Percentiles rank a stretch among this genome's conserved stretches.
Conservation (phyloP, 2,113 vertebrate species). For the Daboia siamensis region DNA sequence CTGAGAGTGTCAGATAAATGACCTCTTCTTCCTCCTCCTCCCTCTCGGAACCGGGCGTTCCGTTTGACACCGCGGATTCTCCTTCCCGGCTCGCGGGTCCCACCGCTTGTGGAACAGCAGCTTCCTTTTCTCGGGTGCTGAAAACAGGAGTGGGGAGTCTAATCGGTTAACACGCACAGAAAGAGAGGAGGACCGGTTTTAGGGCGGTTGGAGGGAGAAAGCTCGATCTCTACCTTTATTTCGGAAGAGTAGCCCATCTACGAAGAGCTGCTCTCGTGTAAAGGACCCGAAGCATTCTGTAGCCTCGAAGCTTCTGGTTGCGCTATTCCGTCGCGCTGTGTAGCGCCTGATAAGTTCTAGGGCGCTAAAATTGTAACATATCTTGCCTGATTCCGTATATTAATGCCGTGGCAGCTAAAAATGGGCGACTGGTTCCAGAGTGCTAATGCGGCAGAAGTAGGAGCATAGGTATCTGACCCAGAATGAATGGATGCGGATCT, state of each 20-base stretch:
- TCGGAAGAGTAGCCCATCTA: background rate
- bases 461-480: background rate
- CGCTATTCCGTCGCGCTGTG: background rate
- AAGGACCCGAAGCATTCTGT: background rate
- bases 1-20: constrained; percentile 27
- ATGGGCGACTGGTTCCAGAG: background rate
- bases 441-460: background rate
- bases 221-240: background rate
- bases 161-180: background rate
- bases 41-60: background rate
- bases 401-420: background rate
- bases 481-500: background rate
- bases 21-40: no score
- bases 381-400: background rate
- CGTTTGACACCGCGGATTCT: background rate
- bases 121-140: background rate
- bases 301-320: background rate
- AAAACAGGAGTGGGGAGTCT: background rate
- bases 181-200: background rate
- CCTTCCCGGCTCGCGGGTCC: background rate
- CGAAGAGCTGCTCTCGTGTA: background rate
- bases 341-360: background rate
- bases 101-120: background rate
- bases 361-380: background rate
- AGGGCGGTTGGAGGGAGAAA: background rate